phyloP scores from a whole-genome alignment of 2,797 vertebrate genomes.

The Bryconaethiops microstoma region DNA sequence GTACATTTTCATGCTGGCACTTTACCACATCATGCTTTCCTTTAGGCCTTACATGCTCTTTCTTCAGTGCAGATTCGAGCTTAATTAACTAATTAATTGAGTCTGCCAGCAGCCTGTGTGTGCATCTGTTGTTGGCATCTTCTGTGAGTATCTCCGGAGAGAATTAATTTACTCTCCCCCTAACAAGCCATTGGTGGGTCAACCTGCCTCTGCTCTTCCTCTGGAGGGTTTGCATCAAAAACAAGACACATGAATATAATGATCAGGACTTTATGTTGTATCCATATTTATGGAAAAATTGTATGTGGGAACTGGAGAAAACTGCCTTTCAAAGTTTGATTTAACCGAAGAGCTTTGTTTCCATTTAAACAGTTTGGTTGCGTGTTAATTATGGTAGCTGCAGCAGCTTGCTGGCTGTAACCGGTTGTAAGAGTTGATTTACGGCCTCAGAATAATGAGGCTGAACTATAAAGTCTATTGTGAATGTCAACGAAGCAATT shows the following conservation, averaged over 20 bases:
- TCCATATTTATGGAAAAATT: neutral
- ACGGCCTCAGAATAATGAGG: neutral
- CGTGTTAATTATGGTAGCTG: neutral
- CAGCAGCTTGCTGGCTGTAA: constrained; percentile 1
- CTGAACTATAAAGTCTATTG: constrained; percentile 1
- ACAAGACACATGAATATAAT: constrained; percentile 35
- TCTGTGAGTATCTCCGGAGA: constrained; percentile 63
- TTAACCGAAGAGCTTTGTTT: neutral
- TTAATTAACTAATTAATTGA: constrained; percentile 64
- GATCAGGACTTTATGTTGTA: neutral
- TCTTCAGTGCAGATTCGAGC: constrained; percentile 49
- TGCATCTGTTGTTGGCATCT: constrained; percentile 68
- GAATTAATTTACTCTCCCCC: constrained; percentile 69
- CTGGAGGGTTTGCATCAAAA: constrained; percentile 59
- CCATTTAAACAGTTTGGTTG: neutral
- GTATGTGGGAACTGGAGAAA: neutral
- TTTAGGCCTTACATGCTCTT: constrained; percentile 32
- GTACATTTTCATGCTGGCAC: neutral
- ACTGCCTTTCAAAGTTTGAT: neutral
- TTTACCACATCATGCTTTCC: constrained; percentile 16
- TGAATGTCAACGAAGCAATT: neutral
- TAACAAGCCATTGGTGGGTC: constrained; percentile 68
- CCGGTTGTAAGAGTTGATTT: constrained; percentile 21
- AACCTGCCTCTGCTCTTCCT: constrained; percentile 59
- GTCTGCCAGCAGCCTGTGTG: constrained; percentile 59